Evolutionary conservation across 2,797 vertebrate genomes (phyloP).

Genomic region (Enteromius thamalakanensis): DNA sequence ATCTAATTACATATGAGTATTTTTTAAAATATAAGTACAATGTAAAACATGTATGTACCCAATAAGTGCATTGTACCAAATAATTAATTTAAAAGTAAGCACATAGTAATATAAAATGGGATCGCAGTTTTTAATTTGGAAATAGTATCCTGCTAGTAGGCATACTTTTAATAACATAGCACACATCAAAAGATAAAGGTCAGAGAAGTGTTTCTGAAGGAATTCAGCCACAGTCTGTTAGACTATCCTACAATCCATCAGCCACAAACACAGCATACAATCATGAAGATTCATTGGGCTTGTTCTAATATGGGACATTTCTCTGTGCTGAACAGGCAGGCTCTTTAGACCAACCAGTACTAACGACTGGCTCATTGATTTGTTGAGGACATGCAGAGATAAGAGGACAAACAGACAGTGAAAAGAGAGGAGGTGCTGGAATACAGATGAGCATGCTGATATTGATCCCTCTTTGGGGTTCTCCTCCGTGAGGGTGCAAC

Average conservation of each 20-base stretch:
- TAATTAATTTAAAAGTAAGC: too few species aligned
- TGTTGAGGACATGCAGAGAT: conserved; percentile 68
- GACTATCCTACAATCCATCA: background rate
- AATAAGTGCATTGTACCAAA: too few species aligned
- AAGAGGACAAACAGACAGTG: conserved; percentile 68
- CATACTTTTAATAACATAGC: background rate
- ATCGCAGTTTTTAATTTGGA: too few species aligned
- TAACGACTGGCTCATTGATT: conserved; percentile 72
- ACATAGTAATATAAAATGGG: too few species aligned
- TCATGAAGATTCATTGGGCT: conserved; percentile 30
- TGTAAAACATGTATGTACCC: too few species aligned
- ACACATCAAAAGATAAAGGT: background rate
- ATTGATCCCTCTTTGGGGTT: conserved; percentile 25
- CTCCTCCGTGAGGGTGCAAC: conserved; percentile 65
- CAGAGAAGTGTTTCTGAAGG: conserved; percentile 17
- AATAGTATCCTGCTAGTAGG: background rate
- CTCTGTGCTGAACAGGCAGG: conserved; percentile 53
- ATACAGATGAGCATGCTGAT: conserved; percentile 44
- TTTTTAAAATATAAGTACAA: too few species aligned
- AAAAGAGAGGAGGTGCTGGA: conserved; percentile 48
- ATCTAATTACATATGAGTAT: too few species aligned
- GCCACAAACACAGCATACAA: conserved; percentile 7
- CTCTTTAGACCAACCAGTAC: conserved; percentile 66
- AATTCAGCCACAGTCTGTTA: conserved; percentile 3
- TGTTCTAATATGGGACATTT: conserved; percentile 46